Evolutionary conservation across 2,888 invertebrate species (phyloP), one percentile per base, ranked within the genome.

Genomic region (Torymus texanus): DNA sequence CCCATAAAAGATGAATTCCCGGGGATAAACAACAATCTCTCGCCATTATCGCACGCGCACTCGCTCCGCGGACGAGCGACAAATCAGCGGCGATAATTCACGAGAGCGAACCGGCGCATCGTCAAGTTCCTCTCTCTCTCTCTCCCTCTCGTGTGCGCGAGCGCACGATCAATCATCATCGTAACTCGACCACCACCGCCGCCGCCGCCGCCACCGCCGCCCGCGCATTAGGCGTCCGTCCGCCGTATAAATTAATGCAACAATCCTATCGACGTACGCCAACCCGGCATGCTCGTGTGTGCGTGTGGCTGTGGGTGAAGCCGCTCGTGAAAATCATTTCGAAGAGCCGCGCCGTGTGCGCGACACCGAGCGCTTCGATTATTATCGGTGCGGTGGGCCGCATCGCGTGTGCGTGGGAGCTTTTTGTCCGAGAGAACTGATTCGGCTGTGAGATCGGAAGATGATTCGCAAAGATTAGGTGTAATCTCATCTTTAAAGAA

Each of bases 131-230:
- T 8, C 41, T 41, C 29, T 5, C 29, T 29, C 41, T 41, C 41
- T 41, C 41, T 41, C 41, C 8, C 41, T 11, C 51, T 59, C 59
- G 29, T 61, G 8, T 12, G 58, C 29, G 21, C 65, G 56, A 50
- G 13, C 41, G 56, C 29, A 12, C 68, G 76, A 80, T 80, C 80
- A 77, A 80, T 80, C 80, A 80, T 80, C 73, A 62, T 76, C 68
- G 76, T 29, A 21, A 58, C 67, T 66, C 51, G 53, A n/a, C 41
- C 41, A 8, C 41, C 41, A 21, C 70, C n/a, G 8, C 41, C 41
- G n/a, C 41, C n/a, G 8, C 41, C 41, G n/a, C 41, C 41, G 10
- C 41, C 41, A 21, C 70, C n/a, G 14, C 62, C 29, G 41, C 10
- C n/a, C 68, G 70, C 50, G 56, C 71, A 65, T 77, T 77, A 71